Percentiles rank a stretch among this genome's conserved stretches.
phyloP scores from a whole-genome alignment of 2,113 vertebrate species.

The Colinus virginianus region DNA sequence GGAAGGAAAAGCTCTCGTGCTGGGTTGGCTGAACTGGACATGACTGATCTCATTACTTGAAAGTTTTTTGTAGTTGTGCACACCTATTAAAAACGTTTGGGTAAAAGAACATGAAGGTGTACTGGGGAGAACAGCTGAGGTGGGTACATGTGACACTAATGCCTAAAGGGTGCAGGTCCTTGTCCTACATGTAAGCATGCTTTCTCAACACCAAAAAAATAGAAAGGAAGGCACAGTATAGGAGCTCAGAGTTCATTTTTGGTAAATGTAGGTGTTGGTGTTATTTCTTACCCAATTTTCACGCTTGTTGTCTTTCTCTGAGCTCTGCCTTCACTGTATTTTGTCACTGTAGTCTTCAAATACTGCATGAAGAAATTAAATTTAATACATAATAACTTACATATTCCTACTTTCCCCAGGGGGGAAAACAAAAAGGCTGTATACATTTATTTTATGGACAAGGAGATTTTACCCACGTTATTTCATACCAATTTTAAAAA shows the following conservation, averaged over 20 bases:
- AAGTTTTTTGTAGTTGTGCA: constrained; percentile 65
- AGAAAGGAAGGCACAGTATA: not conserved
- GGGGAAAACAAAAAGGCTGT: not conserved
- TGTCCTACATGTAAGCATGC: constrained; percentile 1
- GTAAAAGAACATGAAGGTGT: constrained; percentile 68
- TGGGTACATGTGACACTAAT: constrained; percentile 14
- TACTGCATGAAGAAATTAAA: constrained; percentile 16
- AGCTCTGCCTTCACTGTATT: constrained; percentile 12
- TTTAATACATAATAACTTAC: not conserved
- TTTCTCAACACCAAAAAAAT: not conserved
- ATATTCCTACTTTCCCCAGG: not conserved
- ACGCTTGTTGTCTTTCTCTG: not conserved
- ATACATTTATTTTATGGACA: not conserved
- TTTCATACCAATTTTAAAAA: not conserved
- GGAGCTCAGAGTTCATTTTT: not conserved
- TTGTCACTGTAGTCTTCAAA: not conserved
- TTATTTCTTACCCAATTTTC: not conserved
- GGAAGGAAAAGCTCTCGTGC: not conserved
- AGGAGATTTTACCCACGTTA: rapidly evolving
- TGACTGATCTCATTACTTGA: constrained; percentile 64
- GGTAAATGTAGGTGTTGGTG: not conserved
- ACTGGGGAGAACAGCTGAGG: constrained; percentile 69
- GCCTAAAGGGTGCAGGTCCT: constrained; percentile 3
- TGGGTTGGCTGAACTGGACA: constrained; percentile 35
- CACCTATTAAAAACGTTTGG: constrained; percentile 68